Evolutionary conservation across 2,888 invertebrate genomes (phyloP).

Genomic region (Chrysina gloriosa): DNA sequence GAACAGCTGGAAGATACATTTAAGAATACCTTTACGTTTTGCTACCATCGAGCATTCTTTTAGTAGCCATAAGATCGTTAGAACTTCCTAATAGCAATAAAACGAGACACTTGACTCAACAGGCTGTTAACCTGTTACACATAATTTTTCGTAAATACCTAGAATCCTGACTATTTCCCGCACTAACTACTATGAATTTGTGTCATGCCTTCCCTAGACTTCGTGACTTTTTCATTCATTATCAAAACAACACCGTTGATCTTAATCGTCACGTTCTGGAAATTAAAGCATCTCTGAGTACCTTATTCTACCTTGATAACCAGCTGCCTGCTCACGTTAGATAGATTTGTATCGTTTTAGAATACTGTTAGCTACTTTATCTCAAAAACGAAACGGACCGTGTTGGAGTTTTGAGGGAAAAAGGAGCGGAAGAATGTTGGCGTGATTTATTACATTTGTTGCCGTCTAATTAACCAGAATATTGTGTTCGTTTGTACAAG

Average conservation of each 20-base stretch:
- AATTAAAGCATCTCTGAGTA: conserved; percentile 11
- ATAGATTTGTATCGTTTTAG: conserved; percentile 11
- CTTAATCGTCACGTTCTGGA: conserved; percentile 27
- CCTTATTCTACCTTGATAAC: conserved; percentile 23
- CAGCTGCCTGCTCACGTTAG: conserved; percentile 6
- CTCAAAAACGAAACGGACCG: neutral
- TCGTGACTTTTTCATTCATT: conserved; percentile 31
- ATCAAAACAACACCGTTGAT: conserved; percentile 23
- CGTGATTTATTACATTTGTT: conserved; percentile 16
- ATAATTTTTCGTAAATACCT: neutral
- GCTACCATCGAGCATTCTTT: no score
- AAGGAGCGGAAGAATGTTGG: conserved; percentile 11
- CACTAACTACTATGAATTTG: conserved; percentile 14
- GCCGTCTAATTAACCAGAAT: conserved; percentile 24
- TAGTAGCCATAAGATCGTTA: no score
- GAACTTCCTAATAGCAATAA: neutral
- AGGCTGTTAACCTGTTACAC: neutral
- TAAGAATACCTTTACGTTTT: no score
- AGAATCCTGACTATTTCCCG: neutral
- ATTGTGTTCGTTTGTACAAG: conserved; percentile 12
- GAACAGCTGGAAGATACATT: no score
- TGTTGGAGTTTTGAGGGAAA: neutral
- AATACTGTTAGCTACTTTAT: conserved; percentile 3
- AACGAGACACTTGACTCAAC: neutral
- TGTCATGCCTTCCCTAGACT: neutral